These are phyloP conservation scores for Pomacea canaliculata DNA, from an alignment of 2,888 invertebrate genomes.

Conservation along the genomic window DNA sequence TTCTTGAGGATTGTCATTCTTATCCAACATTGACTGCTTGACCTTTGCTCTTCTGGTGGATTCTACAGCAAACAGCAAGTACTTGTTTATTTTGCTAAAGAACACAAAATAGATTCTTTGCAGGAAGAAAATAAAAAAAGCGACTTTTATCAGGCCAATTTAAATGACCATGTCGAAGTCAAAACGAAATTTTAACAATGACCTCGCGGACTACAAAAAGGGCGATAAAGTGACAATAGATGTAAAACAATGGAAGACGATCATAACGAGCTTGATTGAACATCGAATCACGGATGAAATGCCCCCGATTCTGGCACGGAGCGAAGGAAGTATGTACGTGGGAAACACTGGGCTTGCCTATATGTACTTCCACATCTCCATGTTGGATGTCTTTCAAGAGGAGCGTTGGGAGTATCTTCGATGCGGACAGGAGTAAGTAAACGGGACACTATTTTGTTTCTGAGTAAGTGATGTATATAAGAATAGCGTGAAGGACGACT, in stretches of 20 bases:
- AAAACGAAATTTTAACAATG: conserved; percentile 54
- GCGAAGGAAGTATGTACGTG: conserved; percentile 79
- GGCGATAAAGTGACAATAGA: conserved; percentile 45
- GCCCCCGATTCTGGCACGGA: conserved; percentile 48
- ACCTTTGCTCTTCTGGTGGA: too few species aligned
- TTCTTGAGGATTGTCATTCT: too few species aligned
- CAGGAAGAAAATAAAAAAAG: too few species aligned
- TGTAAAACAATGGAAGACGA: conserved; percentile 47
- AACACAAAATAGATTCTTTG: too few species aligned
- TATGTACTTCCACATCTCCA: conserved; percentile 81
- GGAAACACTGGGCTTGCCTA: conserved; percentile 81
- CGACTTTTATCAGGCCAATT: too few species aligned
- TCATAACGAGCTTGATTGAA: conserved; percentile 42
- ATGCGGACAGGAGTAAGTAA: conserved; percentile 75
- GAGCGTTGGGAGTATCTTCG: conserved; percentile 71
- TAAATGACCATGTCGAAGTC: neutral
- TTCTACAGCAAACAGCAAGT: too few species aligned
- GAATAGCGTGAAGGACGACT: too few species aligned
- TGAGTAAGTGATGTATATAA: too few species aligned
- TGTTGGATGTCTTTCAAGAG: conserved; percentile 70
- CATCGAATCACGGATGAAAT: conserved; percentile 44
- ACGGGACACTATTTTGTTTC: too few species aligned
- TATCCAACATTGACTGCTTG: too few species aligned
- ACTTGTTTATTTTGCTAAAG: too few species aligned
- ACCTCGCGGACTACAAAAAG: conserved; percentile 47